Evolutionary conservation across 2,113 vertebrate genomes (phyloP).

Genomic region (Lichenostomus cassidix): DNA sequence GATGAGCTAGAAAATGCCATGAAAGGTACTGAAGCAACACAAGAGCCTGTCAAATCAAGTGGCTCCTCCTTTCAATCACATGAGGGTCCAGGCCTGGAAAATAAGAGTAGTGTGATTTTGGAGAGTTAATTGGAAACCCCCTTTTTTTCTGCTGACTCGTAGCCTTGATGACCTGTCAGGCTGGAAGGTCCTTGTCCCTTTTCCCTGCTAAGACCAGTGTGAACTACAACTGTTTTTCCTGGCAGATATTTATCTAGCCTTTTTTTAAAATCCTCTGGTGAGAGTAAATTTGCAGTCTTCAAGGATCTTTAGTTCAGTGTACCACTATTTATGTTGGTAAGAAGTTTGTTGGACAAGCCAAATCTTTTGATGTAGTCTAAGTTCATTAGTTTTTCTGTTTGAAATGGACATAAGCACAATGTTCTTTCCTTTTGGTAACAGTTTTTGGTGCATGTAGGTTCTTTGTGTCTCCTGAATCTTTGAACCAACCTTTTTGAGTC

Average conservation of each 20-base stretch:
- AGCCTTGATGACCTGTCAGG: not conserved
- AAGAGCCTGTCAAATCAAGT: conserved; percentile 28
- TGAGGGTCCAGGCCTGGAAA: not conserved
- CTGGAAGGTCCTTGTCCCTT: not conserved
- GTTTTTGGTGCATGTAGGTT: not conserved
- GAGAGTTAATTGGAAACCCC: not conserved
- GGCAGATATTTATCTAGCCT: not conserved
- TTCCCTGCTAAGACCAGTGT: not conserved
- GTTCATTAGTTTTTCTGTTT: not conserved
- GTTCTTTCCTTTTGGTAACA: not conserved
- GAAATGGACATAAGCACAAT: not conserved
- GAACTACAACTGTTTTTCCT: not conserved
- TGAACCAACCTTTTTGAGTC: not conserved
- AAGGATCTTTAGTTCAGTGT: not conserved
- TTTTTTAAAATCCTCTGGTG: not conserved
- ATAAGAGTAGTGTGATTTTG: not conserved
- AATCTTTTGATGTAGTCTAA: not conserved
- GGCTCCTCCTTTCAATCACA: conserved; percentile 44
- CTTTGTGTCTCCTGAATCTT: not conserved
- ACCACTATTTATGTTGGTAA: not conserved
- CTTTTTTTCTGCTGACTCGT: not conserved
- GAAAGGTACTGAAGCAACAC: conserved; percentile 52
- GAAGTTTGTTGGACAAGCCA: not conserved
- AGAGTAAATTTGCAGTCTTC: not conserved
- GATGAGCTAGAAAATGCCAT: conserved; percentile 21